Percentiles rank a stretch among this genome's conserved stretches.
Evolutionary conservation across 2,888 invertebrate species (phyloP).

Genomic region (Athripsodes cinereus): DNA sequence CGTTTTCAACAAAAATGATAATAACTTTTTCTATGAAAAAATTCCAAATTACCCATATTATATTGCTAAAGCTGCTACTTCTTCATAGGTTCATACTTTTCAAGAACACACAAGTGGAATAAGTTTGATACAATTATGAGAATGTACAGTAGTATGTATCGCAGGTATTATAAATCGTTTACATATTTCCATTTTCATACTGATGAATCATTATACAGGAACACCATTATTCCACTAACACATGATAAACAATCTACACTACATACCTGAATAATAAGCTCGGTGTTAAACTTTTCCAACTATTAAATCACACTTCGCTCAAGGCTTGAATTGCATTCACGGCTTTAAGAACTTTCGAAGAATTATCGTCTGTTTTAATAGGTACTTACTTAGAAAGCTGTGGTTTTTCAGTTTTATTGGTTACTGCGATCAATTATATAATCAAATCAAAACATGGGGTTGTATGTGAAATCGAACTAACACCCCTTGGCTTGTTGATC

Average conservation of each 20-base stretch:
- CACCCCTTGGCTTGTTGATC: neutral
- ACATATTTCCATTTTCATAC: no score
- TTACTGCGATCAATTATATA: neutral
- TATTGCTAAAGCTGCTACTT: no score
- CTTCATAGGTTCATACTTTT: no score
- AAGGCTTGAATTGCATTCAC: neutral
- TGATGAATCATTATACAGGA: no score
- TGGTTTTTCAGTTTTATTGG: neutral
- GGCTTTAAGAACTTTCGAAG: neutral
- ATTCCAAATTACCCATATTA: no score
- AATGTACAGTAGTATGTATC: no score
- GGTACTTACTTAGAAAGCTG: neutral
- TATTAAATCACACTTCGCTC: neutral
- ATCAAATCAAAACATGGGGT: neutral
- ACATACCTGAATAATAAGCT: neutral
- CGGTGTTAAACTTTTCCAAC: neutral
- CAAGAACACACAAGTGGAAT: no score
- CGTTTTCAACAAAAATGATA: no score
- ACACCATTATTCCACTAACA: neutral
- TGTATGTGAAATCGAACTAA: neutral
- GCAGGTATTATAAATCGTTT: no score
- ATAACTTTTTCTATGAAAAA: no score
- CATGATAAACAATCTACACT: neutral
- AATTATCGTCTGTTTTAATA: neutral
- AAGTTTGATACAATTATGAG: no score